These are phyloP conservation scores for Tupaia chinensis DNA, from an alignment of 2,113 vertebrate genomes.

Conservation along the genomic window DNA sequence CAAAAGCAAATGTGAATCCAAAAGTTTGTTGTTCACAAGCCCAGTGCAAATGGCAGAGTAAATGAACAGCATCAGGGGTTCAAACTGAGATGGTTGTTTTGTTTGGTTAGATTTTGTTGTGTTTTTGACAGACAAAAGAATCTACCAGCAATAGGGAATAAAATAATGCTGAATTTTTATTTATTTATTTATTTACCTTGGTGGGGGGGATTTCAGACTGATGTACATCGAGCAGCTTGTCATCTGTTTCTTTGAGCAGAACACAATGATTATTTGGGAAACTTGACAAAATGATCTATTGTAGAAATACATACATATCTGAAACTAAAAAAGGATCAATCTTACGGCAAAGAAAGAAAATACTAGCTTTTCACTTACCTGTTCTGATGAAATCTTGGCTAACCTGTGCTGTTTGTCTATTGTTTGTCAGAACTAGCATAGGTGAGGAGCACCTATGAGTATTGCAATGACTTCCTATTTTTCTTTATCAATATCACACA, in stretches of 20 bases:
- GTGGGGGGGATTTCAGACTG: not conserved
- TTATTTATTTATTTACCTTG: not conserved
- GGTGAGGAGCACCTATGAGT: not conserved
- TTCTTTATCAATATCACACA: not conserved
- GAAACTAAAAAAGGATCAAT: not conserved
- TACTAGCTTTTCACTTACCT: not conserved
- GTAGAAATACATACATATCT: not conserved
- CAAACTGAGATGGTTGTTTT: not conserved
- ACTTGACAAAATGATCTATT: not conserved
- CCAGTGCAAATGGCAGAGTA: not conserved
- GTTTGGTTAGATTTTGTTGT: not conserved
- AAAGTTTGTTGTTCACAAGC: constrained; percentile 38
- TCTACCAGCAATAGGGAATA: not conserved
- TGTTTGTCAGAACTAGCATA: not conserved
- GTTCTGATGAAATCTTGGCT: not conserved
- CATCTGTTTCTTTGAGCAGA: not conserved
- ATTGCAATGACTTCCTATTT: not conserved
- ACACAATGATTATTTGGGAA: not conserved
- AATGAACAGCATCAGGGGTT: not conserved
- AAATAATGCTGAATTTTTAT: not conserved
- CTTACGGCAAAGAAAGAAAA: constrained; percentile 8
- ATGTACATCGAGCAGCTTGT: not conserved
- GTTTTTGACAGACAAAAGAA: not conserved
- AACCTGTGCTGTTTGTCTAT: not conserved
- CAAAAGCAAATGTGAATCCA: constrained; percentile 45